Percentiles rank a stretch among this genome's conserved stretches.
These are phyloP conservation scores for Temnothorax nylanderi DNA, from an alignment of 1,140 invertebrate species.

Conservation along the genomic window DNA sequence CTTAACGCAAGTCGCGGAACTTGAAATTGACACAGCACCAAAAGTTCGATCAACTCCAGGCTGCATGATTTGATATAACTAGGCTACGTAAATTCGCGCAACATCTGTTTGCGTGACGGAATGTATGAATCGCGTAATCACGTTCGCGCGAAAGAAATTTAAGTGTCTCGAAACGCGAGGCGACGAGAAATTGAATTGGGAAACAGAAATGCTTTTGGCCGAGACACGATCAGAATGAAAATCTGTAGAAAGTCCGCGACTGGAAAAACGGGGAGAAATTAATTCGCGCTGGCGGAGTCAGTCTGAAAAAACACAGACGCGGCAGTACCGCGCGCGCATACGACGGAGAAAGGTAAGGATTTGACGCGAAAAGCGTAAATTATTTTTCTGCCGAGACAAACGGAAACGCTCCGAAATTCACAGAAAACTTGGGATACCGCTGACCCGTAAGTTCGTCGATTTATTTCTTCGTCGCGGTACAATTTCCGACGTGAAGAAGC, in stretches of 20 bases:
- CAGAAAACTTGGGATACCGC: constrained; percentile 19
- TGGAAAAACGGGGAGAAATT: constrained; percentile 34
- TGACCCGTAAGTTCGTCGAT: constrained; percentile 41
- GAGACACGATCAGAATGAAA: constrained; percentile 43
- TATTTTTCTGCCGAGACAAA: constrained; percentile 43
- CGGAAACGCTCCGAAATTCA: constrained; percentile 20
- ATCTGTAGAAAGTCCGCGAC: constrained; percentile 22
- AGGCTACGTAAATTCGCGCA: not conserved
- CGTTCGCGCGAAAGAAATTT: constrained; percentile 26
- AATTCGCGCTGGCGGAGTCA: constrained; percentile 30
- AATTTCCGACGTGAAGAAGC: constrained; percentile 39
- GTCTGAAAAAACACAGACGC: constrained; percentile 46
- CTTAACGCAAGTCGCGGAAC: not conserved
- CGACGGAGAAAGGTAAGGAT: not conserved
- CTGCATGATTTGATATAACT: constrained; percentile 1
- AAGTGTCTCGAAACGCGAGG: not conserved
- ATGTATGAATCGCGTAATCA: constrained; percentile 32
- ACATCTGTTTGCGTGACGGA: not conserved
- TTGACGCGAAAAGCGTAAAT: constrained; percentile 42
- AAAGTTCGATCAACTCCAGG: constrained; percentile 9
- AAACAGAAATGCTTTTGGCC: constrained; percentile 15
- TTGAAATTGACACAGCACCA: constrained; percentile 4
- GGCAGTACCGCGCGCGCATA: not conserved
- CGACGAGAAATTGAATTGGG: constrained; percentile 25
- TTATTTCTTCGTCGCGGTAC: constrained; percentile 33